Evolutionary conservation across 2,888 invertebrate species (phyloP), one percentile per base, ranked within the genome.

Genomic region (Hyposoter dolosus): DNA sequence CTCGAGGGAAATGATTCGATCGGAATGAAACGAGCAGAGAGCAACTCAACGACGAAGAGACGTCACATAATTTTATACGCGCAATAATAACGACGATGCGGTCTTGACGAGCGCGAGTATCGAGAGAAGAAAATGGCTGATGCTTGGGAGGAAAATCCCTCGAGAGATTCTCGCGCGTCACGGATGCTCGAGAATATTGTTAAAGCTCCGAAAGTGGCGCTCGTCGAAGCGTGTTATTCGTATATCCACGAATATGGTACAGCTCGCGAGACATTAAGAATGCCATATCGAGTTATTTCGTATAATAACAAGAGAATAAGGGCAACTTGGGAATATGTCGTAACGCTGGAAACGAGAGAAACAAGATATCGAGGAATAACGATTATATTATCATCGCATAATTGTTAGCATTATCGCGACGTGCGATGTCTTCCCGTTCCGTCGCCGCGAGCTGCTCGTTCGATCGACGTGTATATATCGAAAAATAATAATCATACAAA

Each of bases 41-140:
- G 50, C 50, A 23, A 5, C 23, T 56, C 35, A 50, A 3, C 32
- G 71, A 3, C 32, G 71, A 19, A 50, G 35, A 56, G 19, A 19
- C 12, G 23, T 56, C 56, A 12, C 56, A 56, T 56, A 12, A 28
- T 53, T 65, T 65, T 35, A 65, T 65, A 65, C 23, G 5, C 3
- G 56, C 56, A 12, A 35, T 35, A 23, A 23, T 23, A 56, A 12
- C 56, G 12, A 10, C n/a, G 63, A 71, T 63, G 47, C 74, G n/a
- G 28, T 68, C 28, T 63, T 74, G 69, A 84, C 45, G 83, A 84
- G 35, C 32, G 32, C 35, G 79, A 66, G 63, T 75, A 83, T 83
- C 83, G 79, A 79, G 74, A 60, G 56, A 47, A 40, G 69, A 68
- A 79, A 83, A 83, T 83, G 74, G 79, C 79, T 83, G n/a, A n/a